Percentiles rank a stretch among this genome's conserved stretches.
phyloP scores from a whole-genome alignment of 2,113 vertebrate genomes.

The Misgurnus mizolepis region DNA sequence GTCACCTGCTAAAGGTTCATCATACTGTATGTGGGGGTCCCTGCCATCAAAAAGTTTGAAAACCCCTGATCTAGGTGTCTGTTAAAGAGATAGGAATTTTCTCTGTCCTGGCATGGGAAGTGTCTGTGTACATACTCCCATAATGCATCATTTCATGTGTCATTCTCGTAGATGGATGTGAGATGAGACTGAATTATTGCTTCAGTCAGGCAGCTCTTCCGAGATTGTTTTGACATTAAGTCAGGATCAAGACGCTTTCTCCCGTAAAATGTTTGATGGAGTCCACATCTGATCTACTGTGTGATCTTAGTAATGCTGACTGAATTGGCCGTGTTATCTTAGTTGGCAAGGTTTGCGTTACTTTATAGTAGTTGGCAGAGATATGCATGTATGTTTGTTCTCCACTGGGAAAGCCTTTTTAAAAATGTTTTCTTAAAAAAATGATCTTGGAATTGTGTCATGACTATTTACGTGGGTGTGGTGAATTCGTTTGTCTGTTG shows the following conservation, averaged over 20 bases:
- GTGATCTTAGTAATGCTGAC: not conserved
- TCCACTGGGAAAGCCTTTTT: not conserved
- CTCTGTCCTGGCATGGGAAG: not conserved
- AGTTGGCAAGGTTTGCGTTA: not conserved
- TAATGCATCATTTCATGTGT: slow-evolving; percentile 11
- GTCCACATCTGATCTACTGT: not conserved
- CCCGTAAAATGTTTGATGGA: not conserved
- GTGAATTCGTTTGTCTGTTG: not conserved
- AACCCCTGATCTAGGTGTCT: not conserved
- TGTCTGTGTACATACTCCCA: not conserved
- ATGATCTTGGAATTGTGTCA: not conserved
- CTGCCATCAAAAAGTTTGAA: too few relatives aligned
- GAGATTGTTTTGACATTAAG: not conserved
- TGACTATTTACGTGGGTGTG: not conserved
- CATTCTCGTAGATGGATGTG: not conserved
- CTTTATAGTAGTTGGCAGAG: too few relatives aligned
- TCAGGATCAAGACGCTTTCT: not conserved
- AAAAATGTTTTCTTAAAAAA: not conserved
- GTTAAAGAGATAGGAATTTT: not conserved
- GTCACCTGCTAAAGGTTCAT: too few relatives aligned
- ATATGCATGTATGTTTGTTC: not conserved
- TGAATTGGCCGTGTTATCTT: not conserved
- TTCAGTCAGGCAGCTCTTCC: not conserved
- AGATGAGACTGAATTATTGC: not conserved
- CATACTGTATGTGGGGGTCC: too few relatives aligned